Evolutionary conservation across 23 tunicate species (phyloP).

Genomic region (Styela clava): DNA sequence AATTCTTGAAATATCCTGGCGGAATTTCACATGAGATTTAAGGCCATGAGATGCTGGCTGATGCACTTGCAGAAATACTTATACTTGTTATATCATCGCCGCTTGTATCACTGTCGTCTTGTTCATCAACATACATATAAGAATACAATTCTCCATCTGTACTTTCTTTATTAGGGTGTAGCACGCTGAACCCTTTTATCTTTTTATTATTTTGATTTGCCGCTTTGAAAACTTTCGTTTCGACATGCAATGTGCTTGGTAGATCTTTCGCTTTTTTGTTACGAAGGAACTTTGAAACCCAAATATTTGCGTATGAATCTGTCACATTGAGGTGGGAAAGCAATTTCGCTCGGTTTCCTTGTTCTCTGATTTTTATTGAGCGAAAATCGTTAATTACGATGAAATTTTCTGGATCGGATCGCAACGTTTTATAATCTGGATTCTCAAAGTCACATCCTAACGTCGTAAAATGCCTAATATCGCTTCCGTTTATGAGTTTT

Average conservation of each 20-base stretch:
- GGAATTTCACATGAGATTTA: no score
- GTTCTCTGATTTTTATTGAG: background rate
- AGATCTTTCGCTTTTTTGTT: background rate
- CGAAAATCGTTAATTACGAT: background rate
- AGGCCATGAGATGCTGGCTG: background rate
- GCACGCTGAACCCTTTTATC: conserved; percentile 1
- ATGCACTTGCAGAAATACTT: background rate
- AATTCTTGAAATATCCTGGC: no score
- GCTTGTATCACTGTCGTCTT: background rate
- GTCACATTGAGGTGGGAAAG: background rate
- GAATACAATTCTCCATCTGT: background rate
- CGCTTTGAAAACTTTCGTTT: conserved; percentile 2
- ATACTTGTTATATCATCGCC: background rate
- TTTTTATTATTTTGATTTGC: background rate
- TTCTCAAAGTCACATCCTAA: background rate
- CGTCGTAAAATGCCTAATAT: background rate
- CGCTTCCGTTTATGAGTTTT: background rate
- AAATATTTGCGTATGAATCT: background rate
- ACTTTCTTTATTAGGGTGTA: background rate
- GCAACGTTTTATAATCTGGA: background rate
- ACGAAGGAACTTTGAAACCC: background rate
- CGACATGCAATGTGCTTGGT: background rate
- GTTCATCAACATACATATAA: conserved; percentile 1
- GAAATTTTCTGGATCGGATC: background rate
- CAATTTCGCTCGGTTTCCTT: background rate